Evolutionary conservation across 1,140 invertebrate genomes (phyloP).

Genomic region (Rhyacophila brunnea): DNA sequence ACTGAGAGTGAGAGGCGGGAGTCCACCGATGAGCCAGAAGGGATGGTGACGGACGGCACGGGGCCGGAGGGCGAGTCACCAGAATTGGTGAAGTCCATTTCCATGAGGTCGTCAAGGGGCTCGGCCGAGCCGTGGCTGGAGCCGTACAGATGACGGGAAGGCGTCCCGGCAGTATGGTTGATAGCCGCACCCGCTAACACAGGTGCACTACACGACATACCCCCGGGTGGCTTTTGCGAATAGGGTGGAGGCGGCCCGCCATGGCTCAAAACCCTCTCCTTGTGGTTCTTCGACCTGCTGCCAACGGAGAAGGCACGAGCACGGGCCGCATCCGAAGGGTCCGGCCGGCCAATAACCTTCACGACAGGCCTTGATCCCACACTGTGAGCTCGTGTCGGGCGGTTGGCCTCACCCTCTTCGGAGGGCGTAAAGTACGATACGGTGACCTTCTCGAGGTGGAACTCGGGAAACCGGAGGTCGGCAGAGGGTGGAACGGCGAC

Average conservation of each 20-base stretch:
- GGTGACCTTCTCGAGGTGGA: conserved; percentile 65
- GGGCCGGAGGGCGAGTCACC: conserved; percentile 38
- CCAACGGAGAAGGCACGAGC: conserved; percentile 71
- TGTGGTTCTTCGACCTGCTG: conserved; percentile 58
- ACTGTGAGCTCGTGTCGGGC: conserved; percentile 79
- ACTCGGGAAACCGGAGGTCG: conserved; percentile 57
- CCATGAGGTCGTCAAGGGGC: conserved; percentile 75
- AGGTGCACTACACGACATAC: conserved; percentile 62
- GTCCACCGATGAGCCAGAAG: conserved; percentile 39
- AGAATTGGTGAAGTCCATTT: conserved; percentile 69
- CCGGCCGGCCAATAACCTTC: conserved; percentile 37
- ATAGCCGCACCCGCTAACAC: conserved; percentile 46
- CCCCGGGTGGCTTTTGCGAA: conserved; percentile 35
- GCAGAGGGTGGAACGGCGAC: conserved; percentile 63
- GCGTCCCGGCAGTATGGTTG: conserved; percentile 41
- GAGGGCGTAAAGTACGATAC: conserved; percentile 58
- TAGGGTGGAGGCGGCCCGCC: conserved; percentile 40
- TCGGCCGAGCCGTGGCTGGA: conserved; percentile 64
- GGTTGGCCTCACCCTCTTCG: conserved; percentile 58
- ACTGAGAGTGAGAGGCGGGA: conserved; percentile 15
- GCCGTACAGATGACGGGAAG: conserved; percentile 47
- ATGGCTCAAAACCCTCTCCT: conserved; percentile 38
- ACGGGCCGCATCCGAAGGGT: conserved; percentile 43
- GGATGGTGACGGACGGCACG: conserved; percentile 43
- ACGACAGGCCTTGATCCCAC: conserved; percentile 76